These are phyloP conservation scores for Diarsia dahlii DNA, from an alignment of 2,888 invertebrate species.

Conservation along the genomic window DNA sequence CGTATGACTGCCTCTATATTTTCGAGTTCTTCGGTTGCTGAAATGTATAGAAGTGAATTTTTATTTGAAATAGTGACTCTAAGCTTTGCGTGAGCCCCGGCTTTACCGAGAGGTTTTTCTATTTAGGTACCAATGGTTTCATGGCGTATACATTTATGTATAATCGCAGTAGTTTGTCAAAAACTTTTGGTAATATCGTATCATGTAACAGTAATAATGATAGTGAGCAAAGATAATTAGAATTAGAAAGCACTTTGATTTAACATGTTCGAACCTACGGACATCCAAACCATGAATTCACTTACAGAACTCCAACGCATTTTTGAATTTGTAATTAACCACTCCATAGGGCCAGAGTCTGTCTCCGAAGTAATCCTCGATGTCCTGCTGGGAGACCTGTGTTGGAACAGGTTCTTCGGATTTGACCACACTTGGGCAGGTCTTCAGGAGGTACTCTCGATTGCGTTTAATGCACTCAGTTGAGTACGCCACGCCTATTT, in stretches of 20 bases:
- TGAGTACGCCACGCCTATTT: slow-evolving; percentile 79
- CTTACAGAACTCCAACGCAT: slow-evolving; percentile 84
- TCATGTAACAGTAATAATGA: neutral
- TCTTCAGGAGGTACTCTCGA: slow-evolving; percentile 80
- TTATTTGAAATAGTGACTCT: neutral
- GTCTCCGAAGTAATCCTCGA: slow-evolving; percentile 78
- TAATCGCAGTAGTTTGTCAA: neutral
- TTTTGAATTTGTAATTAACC: slow-evolving; percentile 78
- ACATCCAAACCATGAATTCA: slow-evolving; percentile 31
- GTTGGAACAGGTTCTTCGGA: slow-evolving; percentile 5
- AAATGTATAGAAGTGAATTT: slow-evolving; percentile 24
- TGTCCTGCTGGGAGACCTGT: slow-evolving; percentile 67
- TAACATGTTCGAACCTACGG: neutral
- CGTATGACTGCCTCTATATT: slow-evolving; percentile 82
- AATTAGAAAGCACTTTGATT: neutral
- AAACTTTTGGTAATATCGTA: neutral
- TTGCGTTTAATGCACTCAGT: slow-evolving; percentile 82
- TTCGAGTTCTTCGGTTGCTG: slow-evolving; percentile 84
- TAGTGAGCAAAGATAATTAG: neutral
- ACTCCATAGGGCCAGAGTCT: slow-evolving; percentile 83
- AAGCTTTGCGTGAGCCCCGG: neutral
- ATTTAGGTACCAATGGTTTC: too few relatives aligned
- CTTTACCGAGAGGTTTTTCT: neutral
- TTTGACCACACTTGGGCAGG: slow-evolving; percentile 83
- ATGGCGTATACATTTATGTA: neutral